Conservation (phyloP, 2,797 vertebrate genomes). For the Lagothrix lagotricha region DNA sequence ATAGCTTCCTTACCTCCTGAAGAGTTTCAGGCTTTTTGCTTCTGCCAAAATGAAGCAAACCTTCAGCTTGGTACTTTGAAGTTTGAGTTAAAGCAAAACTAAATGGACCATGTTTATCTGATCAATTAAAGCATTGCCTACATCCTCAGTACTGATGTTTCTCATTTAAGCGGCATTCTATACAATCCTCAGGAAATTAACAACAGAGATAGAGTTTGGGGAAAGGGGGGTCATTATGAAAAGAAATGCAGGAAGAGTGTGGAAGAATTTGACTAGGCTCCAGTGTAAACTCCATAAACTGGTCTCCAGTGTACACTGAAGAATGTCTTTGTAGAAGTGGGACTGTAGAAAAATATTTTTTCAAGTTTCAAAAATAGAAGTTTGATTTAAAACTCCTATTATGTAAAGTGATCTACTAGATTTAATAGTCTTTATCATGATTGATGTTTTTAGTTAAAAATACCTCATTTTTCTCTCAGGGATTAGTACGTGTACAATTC, state of each 20-base stretch:
- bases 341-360: not conserved
- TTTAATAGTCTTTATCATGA: not conserved
- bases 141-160: conserved; percentile 66
- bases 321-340: conserved; percentile 21
- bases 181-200: conserved; percentile 71
- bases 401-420: conserved; percentile 12
- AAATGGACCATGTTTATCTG: conserved; percentile 78
- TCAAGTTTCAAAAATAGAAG: conserved; percentile 22
- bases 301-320: not conserved
- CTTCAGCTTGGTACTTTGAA: conserved; percentile 72
- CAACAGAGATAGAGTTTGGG: conserved; percentile 64
- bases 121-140: conserved; percentile 74
- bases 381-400: conserved; percentile 39
- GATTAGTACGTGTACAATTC: not conserved
- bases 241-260: conserved; percentile 23
- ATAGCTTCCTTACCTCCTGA: conserved; percentile 69
- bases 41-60: conserved; percentile 78
- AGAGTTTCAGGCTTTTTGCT: conserved; percentile 67
- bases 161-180: conserved; percentile 71
- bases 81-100: conserved; percentile 75
- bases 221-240: not conserved
- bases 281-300: not conserved
- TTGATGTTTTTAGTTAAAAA: conserved; percentile 21
- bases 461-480: not conserved
- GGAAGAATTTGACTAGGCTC: conserved; percentile 22